Base-by-base conservation (phyloP, 1,140 invertebrate genomes). In the Adelges cooleyi region DNA sequence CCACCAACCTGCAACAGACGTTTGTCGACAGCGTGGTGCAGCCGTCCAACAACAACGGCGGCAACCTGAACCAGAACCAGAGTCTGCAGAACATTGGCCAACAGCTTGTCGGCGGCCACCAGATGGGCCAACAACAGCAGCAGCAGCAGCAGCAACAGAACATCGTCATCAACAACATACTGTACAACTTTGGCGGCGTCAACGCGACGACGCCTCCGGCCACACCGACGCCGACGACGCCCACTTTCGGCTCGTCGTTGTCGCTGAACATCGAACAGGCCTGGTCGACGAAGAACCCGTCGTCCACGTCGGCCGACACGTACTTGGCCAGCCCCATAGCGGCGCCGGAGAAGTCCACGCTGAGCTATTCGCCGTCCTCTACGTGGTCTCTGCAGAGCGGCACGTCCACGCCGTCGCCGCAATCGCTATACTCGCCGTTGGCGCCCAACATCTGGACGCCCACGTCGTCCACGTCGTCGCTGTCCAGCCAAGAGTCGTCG, bases 401-500 rank as follows among this genome's bases (percentile, higher is more conserved):
- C n/a, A 27, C 49, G 40, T 66, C 65, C 0, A 44, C 52, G 8
- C 59, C 67, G 6, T 65, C 52, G 2, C 65, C 67, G 22, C 67
- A 67, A 36, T 48, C 69, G 25, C 5, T 70, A 17, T 70, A 69
- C 25, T 66, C 68, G 13, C 68, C 68, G 1, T 66, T 68, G 13
- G 49, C 67, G 1, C 65, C 69, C 1, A 56, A 68, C 17, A 65
- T 69, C 25, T 69, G 68, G 66, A 67, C 69, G 2, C 48, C 68
- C 1, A 29, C 66, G 23, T 42, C 69, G 0, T 38, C 53, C 2
- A 25, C 66, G 5, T 54, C 66, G 29, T 65, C 48, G 10, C 44
- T 62, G 8, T 54, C 68, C 5, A 51, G 46, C 18, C 69, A 62
- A 18, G 66, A 67, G 8, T 44, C 52, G n/a, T 73, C 76, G 62